Evolutionary conservation across 2,888 invertebrate species (phyloP), one percentile per base, ranked within the genome.

Genomic region (Portevinia maculata): DNA sequence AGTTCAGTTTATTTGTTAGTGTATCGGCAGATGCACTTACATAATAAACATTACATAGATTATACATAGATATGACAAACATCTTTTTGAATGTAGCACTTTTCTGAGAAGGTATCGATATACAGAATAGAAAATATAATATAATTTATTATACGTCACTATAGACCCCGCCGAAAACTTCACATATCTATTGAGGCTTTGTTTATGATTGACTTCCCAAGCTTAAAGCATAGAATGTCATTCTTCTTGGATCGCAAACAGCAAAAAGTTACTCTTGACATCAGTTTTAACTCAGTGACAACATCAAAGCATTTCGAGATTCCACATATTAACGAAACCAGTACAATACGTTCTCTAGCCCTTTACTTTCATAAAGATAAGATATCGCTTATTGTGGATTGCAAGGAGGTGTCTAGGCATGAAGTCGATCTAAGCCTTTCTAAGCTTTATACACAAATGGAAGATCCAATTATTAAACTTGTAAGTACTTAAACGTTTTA

Each of bases 181-280:
- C 90, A 90, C 79, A 91, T 91, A 65, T 89, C 90, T 4, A 90
- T 91, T 57, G 91, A 91, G 81, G 91, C 91, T 0, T 86, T 91
- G n/a, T 91, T 91, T 57, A 90, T 91, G 90, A 90, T 91, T 59
- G 91, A 91, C 73, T 91, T 91, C 64, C 91, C 91, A 65, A 89
- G 88, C 57, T 70, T 90, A 32, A 90, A 91, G 84, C 90, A 91
- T 53, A 90, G 91, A 86, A 90, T 91, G 88, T 90, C 91, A 52
- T 91, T 91, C 84, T 91, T 90, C 78, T 85, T 91, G 86, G 91
- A 91, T 85, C 90, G 91, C 28, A 90, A 90, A 69, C 89, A 90
- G 78, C 90, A 90, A 65, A 87, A 89, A 1, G 88, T 91, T 0
- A 89, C 91, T 0, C 84, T 91, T 28, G 91, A 91, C 67, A 90